Conservation (phyloP, 2,888 invertebrate genomes). For the Zygogramma bicolorata region DNA sequence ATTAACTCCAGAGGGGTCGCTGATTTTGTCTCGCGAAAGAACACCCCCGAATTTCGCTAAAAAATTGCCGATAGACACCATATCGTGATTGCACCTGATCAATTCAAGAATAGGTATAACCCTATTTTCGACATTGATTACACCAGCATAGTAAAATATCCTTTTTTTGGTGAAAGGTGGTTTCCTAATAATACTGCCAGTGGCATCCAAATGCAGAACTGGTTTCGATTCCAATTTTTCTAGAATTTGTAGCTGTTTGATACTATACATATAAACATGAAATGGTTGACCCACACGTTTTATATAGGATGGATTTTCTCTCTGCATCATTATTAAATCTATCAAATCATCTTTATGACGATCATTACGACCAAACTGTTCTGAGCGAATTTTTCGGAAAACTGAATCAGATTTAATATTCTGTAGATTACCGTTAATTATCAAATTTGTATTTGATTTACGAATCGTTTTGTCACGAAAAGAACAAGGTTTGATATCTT, state of each 20-base stretch:
- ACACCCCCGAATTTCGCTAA: constrained; percentile 25
- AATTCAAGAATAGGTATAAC: constrained; percentile 17
- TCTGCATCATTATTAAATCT: constrained; percentile 21
- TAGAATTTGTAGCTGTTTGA: constrained; percentile 19
- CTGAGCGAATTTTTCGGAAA: constrained; percentile 19
- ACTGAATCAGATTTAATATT: constrained; percentile 19
- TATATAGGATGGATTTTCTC: constrained; percentile 9
- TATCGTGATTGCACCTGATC: constrained; percentile 20
- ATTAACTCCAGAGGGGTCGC: too few relatives aligned
- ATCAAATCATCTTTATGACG: constrained; percentile 14
- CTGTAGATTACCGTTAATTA: neutral
- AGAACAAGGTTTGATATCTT: constrained; percentile 9
- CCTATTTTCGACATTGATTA: constrained; percentile 7
- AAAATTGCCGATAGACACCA: constrained; percentile 3
- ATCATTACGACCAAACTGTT: constrained; percentile 13
- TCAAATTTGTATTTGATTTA: neutral
- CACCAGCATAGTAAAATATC: constrained; percentile 30
- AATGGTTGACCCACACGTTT: constrained; percentile 15
- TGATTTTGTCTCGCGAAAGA: too few relatives aligned
- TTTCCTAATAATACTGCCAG: constrained; percentile 22
- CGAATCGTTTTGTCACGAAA: constrained; percentile 7
- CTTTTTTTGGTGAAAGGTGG: constrained; percentile 8
- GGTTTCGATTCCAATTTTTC: constrained; percentile 1
- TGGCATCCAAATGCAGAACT: constrained; percentile 22
- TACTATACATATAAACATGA: constrained; percentile 18